Evolutionary conservation across 1,140 invertebrate species (phyloP), one percentile per base, ranked within the genome.

Genomic region (Dreissena polymorpha): DNA sequence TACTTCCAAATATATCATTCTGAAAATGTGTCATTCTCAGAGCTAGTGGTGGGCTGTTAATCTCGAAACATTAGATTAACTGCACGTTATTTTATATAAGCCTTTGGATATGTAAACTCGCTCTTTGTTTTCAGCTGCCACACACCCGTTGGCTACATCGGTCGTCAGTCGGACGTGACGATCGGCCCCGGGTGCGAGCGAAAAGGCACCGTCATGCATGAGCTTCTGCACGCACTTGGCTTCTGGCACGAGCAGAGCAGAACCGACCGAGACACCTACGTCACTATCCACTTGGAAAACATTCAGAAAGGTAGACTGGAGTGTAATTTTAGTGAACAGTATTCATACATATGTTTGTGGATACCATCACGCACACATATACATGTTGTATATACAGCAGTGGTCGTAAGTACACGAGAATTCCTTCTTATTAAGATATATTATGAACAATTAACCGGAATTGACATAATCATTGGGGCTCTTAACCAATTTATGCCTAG

Each of bases 161-260:
- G 60, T 2, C 65, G 80, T 27, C 57, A 60, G 50, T 85, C 86
- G 25, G 83, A 71, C 25, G 87, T 89, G 13, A 88, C 87, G 6
- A 69, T 89, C 57, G 88, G 87, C 60, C 82, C 68, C 55, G 88
- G 91, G 13, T 90, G 90, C 76, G 67, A 88, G 29, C 67, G 85
- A 27, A 89, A 87, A 65, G 91, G 91, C 57, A 88, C 89, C 55
- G 87, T 90, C 23, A 89, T 91, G 86, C 91, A 91, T 69, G 91
- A 91, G 72, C 79, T 91, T 16, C 68, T 89, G 27, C 91, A 91
- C 78, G 87, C 89, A 29, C 82, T 91, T 12, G 92, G 93, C 39
- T 92, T 92, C 86, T 90, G 90, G 87, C 93, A 93, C 71, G 92
- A 93, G 79, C 93, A 93, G 53, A 92, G 89, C 71, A 85, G 92